Conservation (phyloP, 2,888 invertebrate genomes). For the Bursaphelenchus okinawaensis region DNA sequence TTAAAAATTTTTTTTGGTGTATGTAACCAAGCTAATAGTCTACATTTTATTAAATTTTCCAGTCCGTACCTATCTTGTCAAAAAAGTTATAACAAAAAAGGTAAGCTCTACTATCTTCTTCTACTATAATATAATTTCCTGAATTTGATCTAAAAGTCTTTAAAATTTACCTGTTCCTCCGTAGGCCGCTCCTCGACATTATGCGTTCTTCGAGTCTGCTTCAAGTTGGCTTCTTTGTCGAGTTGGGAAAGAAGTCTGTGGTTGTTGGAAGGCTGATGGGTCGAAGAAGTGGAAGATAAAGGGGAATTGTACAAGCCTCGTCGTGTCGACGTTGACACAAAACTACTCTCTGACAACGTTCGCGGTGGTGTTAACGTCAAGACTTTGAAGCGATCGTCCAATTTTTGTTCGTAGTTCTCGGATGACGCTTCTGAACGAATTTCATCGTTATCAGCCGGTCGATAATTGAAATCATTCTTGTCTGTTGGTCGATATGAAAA, state of each 20-base stretch:
- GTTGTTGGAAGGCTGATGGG: not conserved
- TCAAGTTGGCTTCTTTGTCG: not conserved
- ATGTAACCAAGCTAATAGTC: no score
- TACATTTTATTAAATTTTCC: no score
- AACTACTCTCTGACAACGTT: not conserved
- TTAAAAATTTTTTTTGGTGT: no score
- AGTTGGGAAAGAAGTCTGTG: not conserved
- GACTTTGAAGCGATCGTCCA: not conserved
- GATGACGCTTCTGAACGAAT: not conserved
- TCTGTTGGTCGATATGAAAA: no score
- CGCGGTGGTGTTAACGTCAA: not conserved
- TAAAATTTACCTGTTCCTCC: not conserved
- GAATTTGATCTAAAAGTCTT: not conserved
- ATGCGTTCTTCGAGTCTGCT: not conserved
- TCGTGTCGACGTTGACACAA: not conserved
- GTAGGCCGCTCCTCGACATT: not conserved
- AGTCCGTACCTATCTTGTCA: no score
- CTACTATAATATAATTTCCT: no score
- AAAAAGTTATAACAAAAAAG: no score
- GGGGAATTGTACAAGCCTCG: not conserved
- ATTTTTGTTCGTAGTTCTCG: not conserved
- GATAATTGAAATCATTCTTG: no score
- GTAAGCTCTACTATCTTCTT: no score
- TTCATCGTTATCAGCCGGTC: not conserved
- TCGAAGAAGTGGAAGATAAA: not conserved